A percentile compares a stretch with the other conserved stretches of the same genome.
Evolutionary conservation across 2,888 invertebrate species (phyloP).

Genomic region (Chesias legatella): DNA sequence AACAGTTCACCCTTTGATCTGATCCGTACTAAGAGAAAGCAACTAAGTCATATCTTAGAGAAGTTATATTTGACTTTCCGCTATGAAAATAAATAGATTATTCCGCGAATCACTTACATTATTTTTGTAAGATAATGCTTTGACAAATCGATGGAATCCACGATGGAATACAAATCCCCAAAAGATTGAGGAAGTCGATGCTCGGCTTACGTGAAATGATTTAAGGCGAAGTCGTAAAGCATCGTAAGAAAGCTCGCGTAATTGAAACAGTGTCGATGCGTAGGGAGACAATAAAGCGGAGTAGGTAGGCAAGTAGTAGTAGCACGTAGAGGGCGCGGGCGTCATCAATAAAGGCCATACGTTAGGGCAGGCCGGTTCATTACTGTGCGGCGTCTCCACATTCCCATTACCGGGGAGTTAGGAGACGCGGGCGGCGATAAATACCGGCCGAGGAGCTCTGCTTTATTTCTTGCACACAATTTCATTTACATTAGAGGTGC

Average conservation of each 20-base stretch:
- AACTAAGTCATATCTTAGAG: constrained; percentile 11
- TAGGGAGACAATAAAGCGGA: constrained; percentile 60
- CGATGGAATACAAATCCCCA: constrained; percentile 31
- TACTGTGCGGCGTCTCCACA: constrained; percentile 67
- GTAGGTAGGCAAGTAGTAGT: constrained; percentile 23
- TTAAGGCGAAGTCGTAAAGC: constrained; percentile 48
- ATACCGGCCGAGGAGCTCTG: constrained; percentile 69
- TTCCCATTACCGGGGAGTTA: constrained; percentile 74
- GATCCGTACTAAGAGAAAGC: constrained; percentile 16
- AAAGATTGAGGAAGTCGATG: constrained; percentile 33
- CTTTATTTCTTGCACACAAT: constrained; percentile 78
- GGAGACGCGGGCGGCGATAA: constrained; percentile 72
- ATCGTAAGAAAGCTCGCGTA: constrained; percentile 59
- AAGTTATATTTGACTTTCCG: constrained; percentile 19
- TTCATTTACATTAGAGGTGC: constrained; percentile 78
- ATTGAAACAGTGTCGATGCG: constrained; percentile 62
- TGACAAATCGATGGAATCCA: constrained; percentile 30
- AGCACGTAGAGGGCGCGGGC: constrained; percentile 52
- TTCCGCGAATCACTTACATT: constrained; percentile 29
- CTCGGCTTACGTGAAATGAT: constrained; percentile 38
- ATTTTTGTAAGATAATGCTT: constrained; percentile 32
- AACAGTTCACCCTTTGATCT: constrained; percentile 13
- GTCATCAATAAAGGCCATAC: constrained; percentile 75
- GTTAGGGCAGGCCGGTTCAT: constrained; percentile 72
- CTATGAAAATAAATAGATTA: constrained; percentile 22